phyloP scores from a whole-genome alignment of 92 coral and sea anemone genomes.

The Zoanthus solanderi region DNA sequence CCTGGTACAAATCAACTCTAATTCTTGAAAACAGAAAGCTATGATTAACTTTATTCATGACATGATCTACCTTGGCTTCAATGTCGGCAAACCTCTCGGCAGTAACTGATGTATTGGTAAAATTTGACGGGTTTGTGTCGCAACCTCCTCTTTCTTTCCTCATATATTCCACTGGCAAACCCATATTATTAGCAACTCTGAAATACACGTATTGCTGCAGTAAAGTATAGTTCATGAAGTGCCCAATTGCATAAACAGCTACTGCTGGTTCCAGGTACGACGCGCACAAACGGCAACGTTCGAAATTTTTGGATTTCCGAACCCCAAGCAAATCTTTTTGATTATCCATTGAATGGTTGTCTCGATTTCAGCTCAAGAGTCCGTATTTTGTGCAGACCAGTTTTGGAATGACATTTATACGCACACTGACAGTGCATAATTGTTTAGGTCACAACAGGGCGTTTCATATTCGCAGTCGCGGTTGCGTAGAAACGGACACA shows the following conservation, averaged over 20 bases:
- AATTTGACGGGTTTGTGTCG: neutral
- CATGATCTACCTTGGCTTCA: neutral
- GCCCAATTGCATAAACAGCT: conserved; percentile 19
- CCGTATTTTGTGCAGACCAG: too few species aligned
- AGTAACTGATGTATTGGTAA: neutral
- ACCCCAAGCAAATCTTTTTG: neutral
- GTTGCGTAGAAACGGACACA: too few species aligned
- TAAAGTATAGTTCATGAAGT: conserved; percentile 66
- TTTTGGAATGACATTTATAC: too few species aligned
- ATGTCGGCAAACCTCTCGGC: neutral
- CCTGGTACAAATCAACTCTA: neutral
- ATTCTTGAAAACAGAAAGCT: neutral
- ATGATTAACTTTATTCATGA: neutral
- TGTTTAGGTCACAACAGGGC: too few species aligned
- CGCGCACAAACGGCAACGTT: neutral
- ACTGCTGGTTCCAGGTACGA: neutral
- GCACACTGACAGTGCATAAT: neutral
- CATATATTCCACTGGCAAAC: conserved; percentile 63
- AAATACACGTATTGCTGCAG: conserved; percentile 65
- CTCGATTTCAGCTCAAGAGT: neutral
- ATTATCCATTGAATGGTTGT: neutral
- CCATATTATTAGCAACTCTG: conserved; percentile 54
- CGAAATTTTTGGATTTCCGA: neutral
- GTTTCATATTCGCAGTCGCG: too few species aligned
- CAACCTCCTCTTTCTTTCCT: conserved; percentile 18